A percentile compares a stretch with the other conserved stretches of the same genome.
phyloP scores from a whole-genome alignment of 53 echinoderm and acorn worm genomes.

The Actinopyga echinites region DNA sequence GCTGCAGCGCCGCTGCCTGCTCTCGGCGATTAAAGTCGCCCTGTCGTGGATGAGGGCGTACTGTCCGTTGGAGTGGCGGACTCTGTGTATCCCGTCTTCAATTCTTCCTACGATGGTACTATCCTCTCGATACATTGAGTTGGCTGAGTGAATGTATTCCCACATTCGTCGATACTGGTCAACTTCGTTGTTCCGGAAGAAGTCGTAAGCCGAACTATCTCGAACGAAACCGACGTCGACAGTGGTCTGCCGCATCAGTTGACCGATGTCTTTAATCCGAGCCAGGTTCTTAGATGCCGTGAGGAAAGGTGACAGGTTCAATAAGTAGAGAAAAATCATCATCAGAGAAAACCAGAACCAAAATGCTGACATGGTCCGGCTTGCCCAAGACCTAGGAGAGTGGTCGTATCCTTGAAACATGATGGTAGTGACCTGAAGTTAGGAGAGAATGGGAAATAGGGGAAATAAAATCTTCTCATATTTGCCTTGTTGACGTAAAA shows the following conservation, averaged over 20 bases:
- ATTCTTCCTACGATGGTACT: slow-evolving; percentile 79
- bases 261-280: slow-evolving; percentile 74
- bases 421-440: slow-evolving; percentile 54
- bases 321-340: slow-evolving; percentile 85
- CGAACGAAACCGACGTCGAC: slow-evolving; percentile 89
- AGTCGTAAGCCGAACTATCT: slow-evolving; percentile 85
- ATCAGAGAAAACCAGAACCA: slow-evolving; percentile 88
- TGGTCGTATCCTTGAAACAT: slow-evolving; percentile 83
- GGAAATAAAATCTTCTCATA: too few species aligned
- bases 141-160: slow-evolving; percentile 86
- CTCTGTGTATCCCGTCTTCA: slow-evolving; percentile 79
- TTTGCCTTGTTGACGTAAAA: too few species aligned
- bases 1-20: slow-evolving; percentile 72
- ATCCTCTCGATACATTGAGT: slow-evolving; percentile 82
- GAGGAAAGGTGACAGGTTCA: slow-evolving; percentile 85
- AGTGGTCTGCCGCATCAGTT: slow-evolving; percentile 81
- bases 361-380: slow-evolving; percentile 74
- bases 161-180: slow-evolving; percentile 79
- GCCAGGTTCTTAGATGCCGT: slow-evolving; percentile 76
- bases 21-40: slow-evolving; percentile 67
- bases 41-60: slow-evolving; percentile 92
- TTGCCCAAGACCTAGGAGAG: slow-evolving; percentile 84
- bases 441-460: neutral
- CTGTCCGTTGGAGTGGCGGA: slow-evolving; percentile 86
- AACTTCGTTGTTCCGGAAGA: slow-evolving; percentile 80